Percentiles rank a stretch among this genome's conserved stretches.
phyloP scores from a whole-genome alignment of 2,797 vertebrate genomes.

The Mallotus villosus region DNA sequence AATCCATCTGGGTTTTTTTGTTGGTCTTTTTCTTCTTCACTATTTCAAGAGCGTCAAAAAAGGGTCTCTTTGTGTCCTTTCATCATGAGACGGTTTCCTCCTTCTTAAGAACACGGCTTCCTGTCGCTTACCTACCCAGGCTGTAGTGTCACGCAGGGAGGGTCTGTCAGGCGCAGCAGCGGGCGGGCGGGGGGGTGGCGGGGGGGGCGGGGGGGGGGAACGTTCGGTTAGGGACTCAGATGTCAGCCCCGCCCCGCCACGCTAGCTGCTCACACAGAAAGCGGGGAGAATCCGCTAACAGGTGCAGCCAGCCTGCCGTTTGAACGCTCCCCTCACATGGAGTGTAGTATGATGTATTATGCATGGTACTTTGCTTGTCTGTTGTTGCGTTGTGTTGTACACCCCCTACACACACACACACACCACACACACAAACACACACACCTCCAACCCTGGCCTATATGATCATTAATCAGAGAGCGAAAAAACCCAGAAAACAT shows the following conservation, averaged over 20 bases:
- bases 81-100: slow-evolving; percentile 17
- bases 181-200: slow-evolving; percentile 6
- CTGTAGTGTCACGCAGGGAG: slow-evolving; percentile 39
- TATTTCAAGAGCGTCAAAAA: slow-evolving; percentile 2
- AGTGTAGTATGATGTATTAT: slow-evolving; percentile 38
- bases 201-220: slow-evolving; percentile 6
- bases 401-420: too few species aligned
- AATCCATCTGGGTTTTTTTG: background rate
- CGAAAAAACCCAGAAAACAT: too few species aligned
- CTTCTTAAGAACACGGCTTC: slow-evolving; percentile 40
- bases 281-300: slow-evolving; percentile 22
- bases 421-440: too few species aligned
- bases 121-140: slow-evolving; percentile 46
- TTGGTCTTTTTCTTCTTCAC: background rate
- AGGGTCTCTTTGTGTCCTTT: slow-evolving; percentile 3
- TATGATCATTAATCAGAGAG: too few species aligned
- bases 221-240: slow-evolving; percentile 23
- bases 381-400: slow-evolving; percentile 40
- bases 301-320: slow-evolving; percentile 22
- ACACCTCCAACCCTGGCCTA: too few species aligned
- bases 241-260: slow-evolving; percentile 26
- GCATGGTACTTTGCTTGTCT: slow-evolving; percentile 36
- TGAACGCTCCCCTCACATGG: slow-evolving; percentile 40
- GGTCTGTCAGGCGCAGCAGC: slow-evolving; percentile 45
- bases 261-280: slow-evolving; percentile 18